Evolutionary conservation across 2,888 invertebrate genomes (phyloP).

Genomic region (Drosophila barbarae): DNA sequence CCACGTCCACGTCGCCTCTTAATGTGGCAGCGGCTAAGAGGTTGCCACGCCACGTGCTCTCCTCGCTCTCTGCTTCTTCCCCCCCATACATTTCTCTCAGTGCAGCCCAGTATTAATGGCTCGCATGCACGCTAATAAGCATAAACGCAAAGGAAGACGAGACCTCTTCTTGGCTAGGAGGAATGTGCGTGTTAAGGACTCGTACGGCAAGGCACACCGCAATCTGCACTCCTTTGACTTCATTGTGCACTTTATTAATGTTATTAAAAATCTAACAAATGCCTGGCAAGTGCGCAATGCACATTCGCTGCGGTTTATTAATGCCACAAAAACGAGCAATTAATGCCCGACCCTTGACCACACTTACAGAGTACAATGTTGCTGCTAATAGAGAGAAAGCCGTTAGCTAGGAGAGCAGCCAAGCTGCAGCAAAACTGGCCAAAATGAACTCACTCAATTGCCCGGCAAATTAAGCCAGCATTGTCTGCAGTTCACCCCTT

Average conservation of each 20-base stretch:
- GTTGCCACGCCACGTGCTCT: slow-evolving; percentile 44
- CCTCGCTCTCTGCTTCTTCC: neutral
- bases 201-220: slow-evolving; percentile 11
- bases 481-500: neutral
- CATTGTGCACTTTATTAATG: slow-evolving; percentile 75
- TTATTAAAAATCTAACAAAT: slow-evolving; percentile 76
- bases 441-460: slow-evolving; percentile 38
- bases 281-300: slow-evolving; percentile 36
- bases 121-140: slow-evolving; percentile 70
- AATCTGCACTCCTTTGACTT: slow-evolving; percentile 61
- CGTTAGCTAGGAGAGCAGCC: neutral
- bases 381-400: slow-evolving; percentile 20
- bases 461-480: slow-evolving; percentile 22
- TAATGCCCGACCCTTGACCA: slow-evolving; percentile 32
- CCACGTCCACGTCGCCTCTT: slow-evolving; percentile 58
- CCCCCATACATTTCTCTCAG: slow-evolving; percentile 7
- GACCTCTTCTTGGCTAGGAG: slow-evolving; percentile 40
- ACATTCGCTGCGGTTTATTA: slow-evolving; percentile 40
- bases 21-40: slow-evolving; percentile 69
- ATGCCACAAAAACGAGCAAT: slow-evolving; percentile 41
- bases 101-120: slow-evolving; percentile 66
- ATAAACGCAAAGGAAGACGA: slow-evolving; percentile 66
- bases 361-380: slow-evolving; percentile 14
- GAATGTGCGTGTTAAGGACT: slow-evolving; percentile 42
- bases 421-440: neutral